Conservation (phyloP, 2,113 vertebrate species). For the Acanthochromis polyacanthus region DNA sequence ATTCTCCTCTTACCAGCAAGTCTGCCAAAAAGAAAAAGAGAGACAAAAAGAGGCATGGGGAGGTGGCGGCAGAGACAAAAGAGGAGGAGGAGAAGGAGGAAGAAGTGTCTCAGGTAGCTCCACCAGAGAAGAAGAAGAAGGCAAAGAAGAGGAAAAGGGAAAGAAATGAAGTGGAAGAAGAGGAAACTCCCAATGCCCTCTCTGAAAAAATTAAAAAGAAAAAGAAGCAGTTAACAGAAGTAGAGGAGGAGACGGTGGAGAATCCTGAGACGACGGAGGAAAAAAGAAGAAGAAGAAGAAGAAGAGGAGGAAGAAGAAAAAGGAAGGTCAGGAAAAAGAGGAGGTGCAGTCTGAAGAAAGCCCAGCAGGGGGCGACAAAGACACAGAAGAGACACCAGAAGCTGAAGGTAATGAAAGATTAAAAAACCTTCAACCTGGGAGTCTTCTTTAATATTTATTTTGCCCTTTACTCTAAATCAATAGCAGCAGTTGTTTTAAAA, state of each 20-base stretch:
- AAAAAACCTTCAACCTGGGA: no score
- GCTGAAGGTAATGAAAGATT: conserved; percentile 22
- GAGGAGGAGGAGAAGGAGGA: neutral
- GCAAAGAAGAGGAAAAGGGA: conserved; percentile 68
- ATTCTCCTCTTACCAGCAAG: conserved; percentile 31
- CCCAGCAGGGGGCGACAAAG: no score
- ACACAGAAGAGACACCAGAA: neutral
- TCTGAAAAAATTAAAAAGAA: conserved; percentile 41
- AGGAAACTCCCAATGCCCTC: neutral
- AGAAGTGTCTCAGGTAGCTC: neutral
- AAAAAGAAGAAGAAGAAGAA: conserved; percentile 55
- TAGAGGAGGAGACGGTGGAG: conserved; percentile 7
- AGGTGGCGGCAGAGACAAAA: neutral
- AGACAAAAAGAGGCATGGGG: conserved; percentile 19
- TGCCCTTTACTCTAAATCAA: neutral
- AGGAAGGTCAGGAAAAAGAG: neutral
- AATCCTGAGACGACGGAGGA: neutral
- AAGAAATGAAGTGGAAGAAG: conserved; percentile 19
- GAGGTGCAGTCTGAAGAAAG: neutral
- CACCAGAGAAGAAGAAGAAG: conserved; percentile 49
- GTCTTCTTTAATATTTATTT: no score
- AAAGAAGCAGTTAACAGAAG: conserved; percentile 20
- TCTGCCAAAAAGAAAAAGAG: conserved; percentile 52
- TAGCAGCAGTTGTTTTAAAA: neutral
- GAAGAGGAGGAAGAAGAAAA: neutral